Evolutionary conservation across 2,113 vertebrate species (phyloP).

Genomic region (Benitochromis conjunctus): DNA sequence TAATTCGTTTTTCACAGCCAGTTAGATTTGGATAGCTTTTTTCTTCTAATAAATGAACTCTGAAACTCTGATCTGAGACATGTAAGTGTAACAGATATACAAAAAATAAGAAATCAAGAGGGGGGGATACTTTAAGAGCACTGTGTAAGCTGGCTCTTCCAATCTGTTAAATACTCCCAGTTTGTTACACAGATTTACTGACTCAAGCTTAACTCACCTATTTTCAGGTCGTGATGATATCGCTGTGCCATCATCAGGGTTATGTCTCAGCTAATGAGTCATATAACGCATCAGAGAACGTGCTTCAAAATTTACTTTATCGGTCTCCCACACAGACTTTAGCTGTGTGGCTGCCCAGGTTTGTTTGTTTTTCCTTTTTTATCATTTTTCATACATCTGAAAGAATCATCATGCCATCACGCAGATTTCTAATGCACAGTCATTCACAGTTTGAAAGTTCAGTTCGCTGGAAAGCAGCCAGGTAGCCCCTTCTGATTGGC

Average conservation of each 20-base stretch:
- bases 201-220: not conserved
- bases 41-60: not conserved
- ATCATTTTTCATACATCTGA: not conserved
- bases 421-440: not conserved
- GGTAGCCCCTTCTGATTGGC: not conserved
- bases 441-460: not conserved
- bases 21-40: not conserved
- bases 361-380: not conserved
- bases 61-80: not conserved
- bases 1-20: not conserved
- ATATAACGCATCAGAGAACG: not conserved
- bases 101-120: not conserved
- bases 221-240: not conserved
- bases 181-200: not conserved
- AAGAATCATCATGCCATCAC: not conserved
- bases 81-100: not conserved
- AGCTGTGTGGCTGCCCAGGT: not conserved
- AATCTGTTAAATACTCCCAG: not conserved
- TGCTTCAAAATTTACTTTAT: not conserved
- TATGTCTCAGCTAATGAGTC: not conserved
- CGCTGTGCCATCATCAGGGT: not conserved
- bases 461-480: not conserved
- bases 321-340: not conserved
- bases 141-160: not conserved
- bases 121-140: not conserved